A percentile compares a stretch with the other conserved stretches of the same genome.
Evolutionary conservation across 2,113 vertebrate species (phyloP).

Genomic region (Prinia subflava): DNA sequence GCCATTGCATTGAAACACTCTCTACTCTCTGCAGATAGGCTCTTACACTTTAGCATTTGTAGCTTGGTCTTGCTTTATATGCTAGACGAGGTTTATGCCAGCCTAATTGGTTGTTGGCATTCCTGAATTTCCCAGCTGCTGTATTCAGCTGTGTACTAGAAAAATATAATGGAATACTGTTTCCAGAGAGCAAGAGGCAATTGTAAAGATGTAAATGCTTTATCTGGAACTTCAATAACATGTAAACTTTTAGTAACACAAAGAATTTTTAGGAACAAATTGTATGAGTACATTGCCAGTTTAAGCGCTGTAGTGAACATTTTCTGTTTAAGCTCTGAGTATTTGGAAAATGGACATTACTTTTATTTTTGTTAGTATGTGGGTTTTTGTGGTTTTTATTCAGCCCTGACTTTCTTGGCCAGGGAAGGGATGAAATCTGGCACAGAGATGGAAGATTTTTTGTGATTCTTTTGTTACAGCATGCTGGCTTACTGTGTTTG

Average conservation of each 20-base stretch:
- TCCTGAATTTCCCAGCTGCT: conserved; percentile 73
- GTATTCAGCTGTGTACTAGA: conserved; percentile 72
- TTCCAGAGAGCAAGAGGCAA: conserved; percentile 64
- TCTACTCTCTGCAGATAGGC: background rate
- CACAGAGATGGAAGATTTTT: background rate
- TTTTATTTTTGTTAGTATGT: background rate
- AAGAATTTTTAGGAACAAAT: conserved; percentile 26
- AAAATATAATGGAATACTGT: conserved; percentile 73
- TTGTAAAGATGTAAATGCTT: conserved; percentile 66
- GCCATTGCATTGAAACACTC: background rate
- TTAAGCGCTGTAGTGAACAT: background rate
- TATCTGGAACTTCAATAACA: conserved; percentile 52
- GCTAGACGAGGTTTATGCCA: conserved; percentile 67
- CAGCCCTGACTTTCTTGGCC: background rate
- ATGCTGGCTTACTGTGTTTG: background rate
- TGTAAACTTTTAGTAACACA: background rate
- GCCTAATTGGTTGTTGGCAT: conserved; percentile 74
- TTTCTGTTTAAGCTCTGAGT: background rate
- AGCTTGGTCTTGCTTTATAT: conserved; percentile 67
- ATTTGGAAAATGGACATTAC: background rate
- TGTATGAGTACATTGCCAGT: background rate
- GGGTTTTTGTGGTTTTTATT: background rate
- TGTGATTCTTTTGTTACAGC: background rate
- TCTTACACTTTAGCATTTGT: conserved; percentile 16
- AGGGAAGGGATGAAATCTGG: background rate